A percentile compares a stretch with the other conserved stretches of the same genome.
phyloP scores from a whole-genome alignment of 2,113 vertebrate species.

The Acanthochromis polyacanthus region DNA sequence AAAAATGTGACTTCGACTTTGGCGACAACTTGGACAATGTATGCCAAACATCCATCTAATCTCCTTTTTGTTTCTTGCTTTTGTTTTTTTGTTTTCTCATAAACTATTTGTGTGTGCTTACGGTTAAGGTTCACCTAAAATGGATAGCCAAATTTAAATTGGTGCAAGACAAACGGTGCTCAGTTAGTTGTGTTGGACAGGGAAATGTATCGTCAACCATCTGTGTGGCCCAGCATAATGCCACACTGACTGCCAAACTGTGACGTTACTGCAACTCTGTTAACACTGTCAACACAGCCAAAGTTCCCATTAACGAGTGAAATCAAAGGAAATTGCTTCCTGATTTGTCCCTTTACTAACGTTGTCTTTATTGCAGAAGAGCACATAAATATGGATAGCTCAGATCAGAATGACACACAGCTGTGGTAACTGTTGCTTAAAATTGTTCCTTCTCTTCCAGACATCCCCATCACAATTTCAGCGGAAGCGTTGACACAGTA shows the following conservation, averaged over 20 bases:
- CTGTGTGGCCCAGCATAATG: background rate
- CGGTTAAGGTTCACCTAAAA: too few species aligned
- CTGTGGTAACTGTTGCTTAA: conserved; percentile 62
- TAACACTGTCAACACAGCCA: conserved; percentile 23
- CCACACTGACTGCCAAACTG: conserved; percentile 7
- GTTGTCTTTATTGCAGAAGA: conserved; percentile 39
- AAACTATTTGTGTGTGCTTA: too few species aligned
- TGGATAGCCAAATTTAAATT: too few species aligned
- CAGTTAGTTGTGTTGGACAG: too few species aligned
- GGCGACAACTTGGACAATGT: too few species aligned
- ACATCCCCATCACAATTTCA: too few species aligned
- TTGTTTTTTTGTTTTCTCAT: too few species aligned
- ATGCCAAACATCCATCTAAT: too few species aligned
- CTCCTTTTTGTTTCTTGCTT: too few species aligned
- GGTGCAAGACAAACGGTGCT: too few species aligned
- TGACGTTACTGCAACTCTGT: background rate
- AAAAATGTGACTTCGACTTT: too few species aligned
- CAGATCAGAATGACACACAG: conserved; percentile 53
- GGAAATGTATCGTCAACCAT: too few species aligned
- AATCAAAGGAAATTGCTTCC: conserved; percentile 76
- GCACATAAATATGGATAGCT: conserved; percentile 44
- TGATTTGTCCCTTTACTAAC: conserved; percentile 55
- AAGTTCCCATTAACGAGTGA: conserved; percentile 38
- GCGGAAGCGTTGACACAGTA: background rate
- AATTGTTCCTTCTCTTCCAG: conserved; percentile 44